A percentile compares a stretch with the other conserved stretches of the same genome.
Evolutionary conservation across 1,140 invertebrate genomes (phyloP).

Genomic region (Bombyx mori): ASM3026992v2 NC_085128.1:6453001-6453500

Average conservation of each 20-base stretch:
- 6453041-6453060: constrained; percentile 14
- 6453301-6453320: constrained; percentile 62
- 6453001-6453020: constrained; percentile 19
- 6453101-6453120: constrained; percentile 25
- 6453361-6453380: constrained; percentile 60
- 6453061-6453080: constrained; percentile 14
- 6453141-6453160: constrained; percentile 52
- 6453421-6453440: constrained; percentile 1
- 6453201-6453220: constrained; percentile 1
- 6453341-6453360: constrained; percentile 58
- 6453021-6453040: constrained; percentile 8
- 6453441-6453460: background rate
- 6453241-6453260: constrained; percentile 66
- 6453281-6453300: constrained; percentile 70
- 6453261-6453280: constrained; percentile 66
- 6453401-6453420: constrained; percentile 1
- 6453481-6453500: background rate
- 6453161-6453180: background rate
- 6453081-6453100: constrained; percentile 25
- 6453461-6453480: background rate
- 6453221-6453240: constrained; percentile 55
- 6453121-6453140: constrained; percentile 52
- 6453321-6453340: constrained; percentile 65
- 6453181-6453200: constrained; percentile 4
- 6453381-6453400: constrained; percentile 61